Evolutionary conservation across 2,113 vertebrate species (phyloP).

Genomic region (Poeciliopsis occidentalis): DNA sequence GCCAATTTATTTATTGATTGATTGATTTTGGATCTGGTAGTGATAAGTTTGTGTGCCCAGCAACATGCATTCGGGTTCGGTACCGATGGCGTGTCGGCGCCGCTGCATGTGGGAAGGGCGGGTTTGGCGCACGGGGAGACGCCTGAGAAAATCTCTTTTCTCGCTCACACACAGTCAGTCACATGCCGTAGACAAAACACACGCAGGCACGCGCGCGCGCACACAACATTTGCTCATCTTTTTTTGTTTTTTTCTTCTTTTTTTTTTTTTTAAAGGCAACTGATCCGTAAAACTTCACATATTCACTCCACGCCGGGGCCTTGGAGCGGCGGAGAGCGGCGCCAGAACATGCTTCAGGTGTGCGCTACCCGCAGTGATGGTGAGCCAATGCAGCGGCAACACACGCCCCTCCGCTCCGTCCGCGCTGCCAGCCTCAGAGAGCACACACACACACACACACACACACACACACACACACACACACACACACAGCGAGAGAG

Average conservation of each 20-base stretch:
- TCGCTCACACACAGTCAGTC: conserved; percentile 8
- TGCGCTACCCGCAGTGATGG: conserved; percentile 74
- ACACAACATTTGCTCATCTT: neutral
- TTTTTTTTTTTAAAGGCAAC: neutral
- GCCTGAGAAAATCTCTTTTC: conserved; percentile 45
- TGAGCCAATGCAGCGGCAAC: conserved; percentile 75
- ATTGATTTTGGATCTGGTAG: neutral
- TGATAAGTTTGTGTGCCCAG: conserved; percentile 32
- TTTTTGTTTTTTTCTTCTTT: neutral
- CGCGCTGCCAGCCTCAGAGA: conserved; percentile 21
- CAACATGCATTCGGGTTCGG: conserved; percentile 65
- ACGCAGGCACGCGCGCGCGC: neutral
- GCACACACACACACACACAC: conserved; percentile 7
- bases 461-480: conserved; percentile 6
- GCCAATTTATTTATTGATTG: conserved; percentile 7
- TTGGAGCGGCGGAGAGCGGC: neutral
- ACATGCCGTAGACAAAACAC: neutral
- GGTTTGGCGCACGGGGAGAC: conserved; percentile 67
- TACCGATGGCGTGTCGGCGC: conserved; percentile 68
- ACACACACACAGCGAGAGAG: neutral
- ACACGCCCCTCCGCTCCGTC: conserved; percentile 74
- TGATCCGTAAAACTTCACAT: conserved; percentile 6
- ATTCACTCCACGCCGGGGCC: neutral
- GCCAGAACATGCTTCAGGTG: conserved; percentile 71
- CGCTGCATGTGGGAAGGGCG: conserved; percentile 69